Conservation (phyloP, 1,140 invertebrate genomes). For the Aleiodes sp. region DNA sequence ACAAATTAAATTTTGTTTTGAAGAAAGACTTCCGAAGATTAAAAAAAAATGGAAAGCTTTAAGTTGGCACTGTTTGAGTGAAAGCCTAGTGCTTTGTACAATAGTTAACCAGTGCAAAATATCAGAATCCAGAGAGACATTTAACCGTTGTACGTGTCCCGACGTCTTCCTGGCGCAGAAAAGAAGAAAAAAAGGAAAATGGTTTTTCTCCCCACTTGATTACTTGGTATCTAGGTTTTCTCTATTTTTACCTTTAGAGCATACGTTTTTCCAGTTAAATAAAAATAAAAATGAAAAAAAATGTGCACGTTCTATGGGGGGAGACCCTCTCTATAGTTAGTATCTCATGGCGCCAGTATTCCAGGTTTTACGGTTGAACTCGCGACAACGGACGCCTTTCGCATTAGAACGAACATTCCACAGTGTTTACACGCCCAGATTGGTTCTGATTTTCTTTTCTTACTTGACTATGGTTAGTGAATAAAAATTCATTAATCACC, state of each 20-base stretch:
- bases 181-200: background rate
- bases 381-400: background rate
- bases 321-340: background rate
- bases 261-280: background rate
- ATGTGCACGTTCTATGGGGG: background rate
- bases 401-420: conserved; percentile 35
- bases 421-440: conserved; percentile 31
- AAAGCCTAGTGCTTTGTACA: background rate
- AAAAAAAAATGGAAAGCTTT: background rate
- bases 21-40: too few species aligned
- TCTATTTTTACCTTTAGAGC: conserved; percentile 7
- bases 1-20: too few species aligned
- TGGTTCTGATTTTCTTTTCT: conserved; percentile 28
- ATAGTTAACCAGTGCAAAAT: background rate
- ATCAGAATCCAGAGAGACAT: background rate
- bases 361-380: conserved; percentile 16
- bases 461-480: conserved; percentile 16
- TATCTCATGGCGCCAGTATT: conserved; percentile 2
- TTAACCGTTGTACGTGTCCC: background rate
- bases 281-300: too few species aligned
- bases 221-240: background rate
- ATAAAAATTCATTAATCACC: conserved; percentile 33
- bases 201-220: background rate
- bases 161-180: background rate
- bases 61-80: background rate